Evolutionary conservation across 2,888 invertebrate species (phyloP).

Genomic region (Sisyra terminalis): DNA sequence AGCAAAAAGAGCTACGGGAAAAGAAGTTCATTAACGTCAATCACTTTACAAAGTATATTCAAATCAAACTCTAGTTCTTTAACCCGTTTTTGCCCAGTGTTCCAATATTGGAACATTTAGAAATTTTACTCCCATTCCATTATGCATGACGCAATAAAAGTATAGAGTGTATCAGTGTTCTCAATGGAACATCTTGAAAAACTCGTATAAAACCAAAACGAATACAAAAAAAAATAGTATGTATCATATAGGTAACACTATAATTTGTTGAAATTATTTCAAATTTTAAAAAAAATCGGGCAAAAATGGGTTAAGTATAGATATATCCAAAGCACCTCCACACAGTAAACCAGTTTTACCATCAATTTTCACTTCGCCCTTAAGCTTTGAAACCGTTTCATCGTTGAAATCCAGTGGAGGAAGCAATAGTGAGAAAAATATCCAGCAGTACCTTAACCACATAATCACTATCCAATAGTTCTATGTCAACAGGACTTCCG

Average conservation of each 20-base stretch:
- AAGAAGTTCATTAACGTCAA: constrained; percentile 14
- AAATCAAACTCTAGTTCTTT: constrained; percentile 16
- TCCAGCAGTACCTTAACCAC: constrained; percentile 15
- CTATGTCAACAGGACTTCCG: constrained; percentile 23
- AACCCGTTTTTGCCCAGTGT: too few relatives aligned
- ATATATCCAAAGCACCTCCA: constrained; percentile 16
- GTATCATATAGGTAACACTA: too few relatives aligned
- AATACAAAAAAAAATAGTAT: too few relatives aligned
- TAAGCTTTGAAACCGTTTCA: constrained; percentile 24
- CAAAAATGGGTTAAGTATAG: too few relatives aligned
- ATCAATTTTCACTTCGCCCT: constrained; percentile 26
- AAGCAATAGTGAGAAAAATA: constrained; percentile 9
- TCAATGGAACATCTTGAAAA: too few relatives aligned
- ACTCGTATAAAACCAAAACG: too few relatives aligned
- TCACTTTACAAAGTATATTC: constrained; percentile 12
- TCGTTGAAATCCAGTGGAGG: constrained; percentile 14
- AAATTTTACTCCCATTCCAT: too few relatives aligned
- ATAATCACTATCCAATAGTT: constrained; percentile 20
- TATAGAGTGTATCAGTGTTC: too few relatives aligned
- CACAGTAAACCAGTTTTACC: constrained; percentile 16
- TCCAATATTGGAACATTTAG: too few relatives aligned
- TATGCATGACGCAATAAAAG: too few relatives aligned
- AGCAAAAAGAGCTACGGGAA: constrained; percentile 9
- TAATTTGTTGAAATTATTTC: too few relatives aligned
- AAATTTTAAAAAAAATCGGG: too few relatives aligned